phyloP scores from a whole-genome alignment of 2,797 vertebrate genomes.

The Australoheros facetus region DNA sequence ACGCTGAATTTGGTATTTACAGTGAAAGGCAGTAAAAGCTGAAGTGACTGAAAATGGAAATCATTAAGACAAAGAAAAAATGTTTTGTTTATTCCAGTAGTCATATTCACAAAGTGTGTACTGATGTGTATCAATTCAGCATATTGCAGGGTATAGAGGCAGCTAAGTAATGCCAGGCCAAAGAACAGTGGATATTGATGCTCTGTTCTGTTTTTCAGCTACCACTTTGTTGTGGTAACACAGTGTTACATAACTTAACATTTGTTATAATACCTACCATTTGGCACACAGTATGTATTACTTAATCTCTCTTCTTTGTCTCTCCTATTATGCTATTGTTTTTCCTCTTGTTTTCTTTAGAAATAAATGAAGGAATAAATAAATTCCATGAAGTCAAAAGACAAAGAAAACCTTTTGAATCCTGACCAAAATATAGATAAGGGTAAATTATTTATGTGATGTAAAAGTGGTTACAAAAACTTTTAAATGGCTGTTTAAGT shows the following conservation, averaged over 20 bases:
- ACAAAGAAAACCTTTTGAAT: not conserved
- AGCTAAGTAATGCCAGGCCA: constrained; percentile 10
- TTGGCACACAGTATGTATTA: constrained; percentile 6
- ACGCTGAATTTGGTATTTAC: not conserved
- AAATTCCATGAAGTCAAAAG: not conserved
- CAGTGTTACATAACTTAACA: constrained; percentile 42
- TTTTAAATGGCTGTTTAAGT: no score
- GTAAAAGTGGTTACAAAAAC: no score
- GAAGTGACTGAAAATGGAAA: constrained; percentile 3
- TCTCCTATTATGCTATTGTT: not conserved
- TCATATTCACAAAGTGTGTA: not conserved
- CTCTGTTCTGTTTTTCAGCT: constrained; percentile 24
- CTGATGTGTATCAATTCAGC: not conserved
- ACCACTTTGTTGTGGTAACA: constrained; percentile 27
- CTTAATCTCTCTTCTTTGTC: constrained; percentile 5
- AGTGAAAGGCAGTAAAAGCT: not conserved
- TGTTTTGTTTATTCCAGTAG: not conserved
- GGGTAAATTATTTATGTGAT: not conserved
- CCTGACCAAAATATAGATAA: not conserved
- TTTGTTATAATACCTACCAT: constrained; percentile 23
- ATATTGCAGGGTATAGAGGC: constrained; percentile 20
- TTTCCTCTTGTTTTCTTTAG: not conserved
- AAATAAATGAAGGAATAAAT: not conserved
- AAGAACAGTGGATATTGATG: constrained; percentile 6
- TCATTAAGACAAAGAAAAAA: not conserved